Evolutionary conservation across 2,888 invertebrate species (phyloP), one percentile per base, ranked within the genome.

Genomic region (Malthinus seriepunctatus): DNA sequence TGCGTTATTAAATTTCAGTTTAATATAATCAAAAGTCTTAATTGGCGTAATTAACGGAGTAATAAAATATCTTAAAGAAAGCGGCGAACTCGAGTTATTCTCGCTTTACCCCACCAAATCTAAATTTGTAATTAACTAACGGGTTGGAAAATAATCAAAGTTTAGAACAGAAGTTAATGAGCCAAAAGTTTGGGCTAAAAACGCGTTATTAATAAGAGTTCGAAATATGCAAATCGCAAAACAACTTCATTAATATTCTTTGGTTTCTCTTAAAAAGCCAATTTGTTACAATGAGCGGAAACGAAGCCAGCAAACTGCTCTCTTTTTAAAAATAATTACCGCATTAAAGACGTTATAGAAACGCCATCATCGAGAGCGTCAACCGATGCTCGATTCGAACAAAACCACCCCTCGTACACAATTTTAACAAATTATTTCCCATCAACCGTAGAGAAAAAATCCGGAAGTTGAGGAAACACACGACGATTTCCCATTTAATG

Each of bases 91-190:
- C 64, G 62, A 64, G 62, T 65, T 64, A 63, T 55, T 61, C 62
- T 61, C 62, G 62, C 62, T 55, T 52, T 59, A 35, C 56, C 52
- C 46, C 38, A 55, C 47, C 62, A 65, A 65, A 67, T 67, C 63
- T 67, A 62, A 70, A 69, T 72, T 75, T 77, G 73, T 76, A 77
- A 77, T 78, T 77, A 76, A 75, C 75, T 76, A 75, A 75, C 76
- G 73, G 70, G 74, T 76, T 71, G 76, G 74, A 76, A 77, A 77
- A 76, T 76, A 77, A 76, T 76, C 75, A 77, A 76, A 75, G 73
- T 74, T 23, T 73, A 56, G 64, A 63, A 56, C 64, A 63, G 51
- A 63, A 74, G 69, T 74, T 73, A 76, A 75, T 74, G 75, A 73
- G 72, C 73, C 73, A 67, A 74, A 74, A 73, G 71, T 73, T 73